Base-by-base conservation (phyloP, 2,888 invertebrate genomes). In the Entomobrya proxima region DNA sequence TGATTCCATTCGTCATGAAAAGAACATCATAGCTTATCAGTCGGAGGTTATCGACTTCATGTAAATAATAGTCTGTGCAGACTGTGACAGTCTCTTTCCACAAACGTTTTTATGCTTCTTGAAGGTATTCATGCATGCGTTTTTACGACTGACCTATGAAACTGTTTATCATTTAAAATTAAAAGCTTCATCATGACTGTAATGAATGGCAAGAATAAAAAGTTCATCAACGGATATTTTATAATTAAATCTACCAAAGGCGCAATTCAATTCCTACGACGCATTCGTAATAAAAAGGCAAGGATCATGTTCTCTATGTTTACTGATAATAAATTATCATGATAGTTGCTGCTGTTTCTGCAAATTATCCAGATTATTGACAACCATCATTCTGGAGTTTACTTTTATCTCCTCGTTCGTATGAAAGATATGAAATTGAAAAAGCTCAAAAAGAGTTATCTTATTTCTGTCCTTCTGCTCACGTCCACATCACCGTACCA, bases 61-160 rank as follows among this genome's bases (percentile, higher is more conserved):
- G 77, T 84, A 77, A 84, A 55, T 72, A 84, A 37, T 72, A 55
- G 35, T 24, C 55, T 37, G 55, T 75, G 35, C 15, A 55, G 21
- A 35, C 35, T 55, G 52, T 37, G 52, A n/a, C 30, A 30, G 35
- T 47, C 30, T 24, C 40, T 47, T 74, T 74, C 52, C 74, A 74
- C 18, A 37, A 35, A 35, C 64, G 21, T 47, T 47, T 74, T 83
- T 75, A 83, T 67, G 44, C 24, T 55, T 32, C 44, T 24, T 58
- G 50, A 76, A 72, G 84, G 84, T 78, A 84, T 84, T 78, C 44
- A 78, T 58, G 77, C 84, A 72, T 84, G 72, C 47, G 78, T 77
- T 84, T 81, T 84, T 72, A 84, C 55, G 84, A 78, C 84, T 84
- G 84, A 84, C 84, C 84, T 84, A 84, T 84, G 84, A 78, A 78